Evolutionary conservation across 2,797 vertebrate species (phyloP), one percentile per base, ranked within the genome.

Genomic region (Rhinogobio ventralis): DNA sequence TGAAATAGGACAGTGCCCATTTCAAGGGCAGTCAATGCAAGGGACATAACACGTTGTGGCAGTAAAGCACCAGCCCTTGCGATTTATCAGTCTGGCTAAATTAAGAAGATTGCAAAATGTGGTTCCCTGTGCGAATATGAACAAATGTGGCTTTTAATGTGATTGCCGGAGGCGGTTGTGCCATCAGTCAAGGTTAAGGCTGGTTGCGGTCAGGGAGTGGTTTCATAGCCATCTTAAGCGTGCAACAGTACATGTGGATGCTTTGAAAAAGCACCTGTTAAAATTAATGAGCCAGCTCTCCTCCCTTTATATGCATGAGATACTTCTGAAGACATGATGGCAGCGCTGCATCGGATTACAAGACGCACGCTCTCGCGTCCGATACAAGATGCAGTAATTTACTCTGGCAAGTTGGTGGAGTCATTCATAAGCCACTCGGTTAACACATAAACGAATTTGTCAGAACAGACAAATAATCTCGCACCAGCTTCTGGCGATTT

Each of bases 131-230:
- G 87, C 87, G 88, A 92, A 92, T 90, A 90, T 89, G 88, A 92
- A 90, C 92, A 88, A 90, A 91, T 90, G 87, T 88, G 69, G 89
- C 92, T 93, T 91, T 93, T 92, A 94, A 90, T 93, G 88, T 93
- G 92, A 94, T 92, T 93, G 91, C 92, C 89, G 84, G 88, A 82
- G 86, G 90, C 90, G 69, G 88, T 86, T 79, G 25, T 69, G 83
- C 89, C 88, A 91, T 91, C 92, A 90, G 90, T 94, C 92, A 94
- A 93, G 90, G 88, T 92, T 92, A 88, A 90, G 87, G 88, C 86
- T 89, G 85, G 87, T 87, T 75, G 85, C 11, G 62, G 49, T 82
- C 49, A 84, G 17, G 3, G 39, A 81, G 45, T 68, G 75, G 80
- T 92, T 87, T 88, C 85, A 83, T 88, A 86, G 83, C 49, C 87